These are phyloP conservation scores for Aplidium turbinatum DNA, from an alignment of 23 tunicate species.

Conservation along the genomic window DNA sequence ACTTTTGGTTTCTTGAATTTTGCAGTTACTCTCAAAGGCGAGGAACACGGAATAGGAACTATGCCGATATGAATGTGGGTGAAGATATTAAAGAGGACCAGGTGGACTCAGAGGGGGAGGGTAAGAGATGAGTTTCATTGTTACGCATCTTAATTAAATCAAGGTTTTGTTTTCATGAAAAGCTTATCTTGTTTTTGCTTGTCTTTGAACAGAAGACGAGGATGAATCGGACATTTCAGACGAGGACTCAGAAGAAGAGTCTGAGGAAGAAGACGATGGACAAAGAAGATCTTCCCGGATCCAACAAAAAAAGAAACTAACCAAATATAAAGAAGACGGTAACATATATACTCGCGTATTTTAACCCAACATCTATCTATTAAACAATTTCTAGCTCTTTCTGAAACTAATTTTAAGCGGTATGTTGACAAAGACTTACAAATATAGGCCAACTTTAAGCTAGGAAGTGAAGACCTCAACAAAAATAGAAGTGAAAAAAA, in stretches of 20 bases:
- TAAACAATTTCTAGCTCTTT: too few relatives aligned
- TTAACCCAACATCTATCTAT: too few relatives aligned
- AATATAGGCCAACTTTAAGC: too few relatives aligned
- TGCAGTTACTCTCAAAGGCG: constrained; percentile 18
- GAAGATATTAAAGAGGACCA: constrained; percentile 18
- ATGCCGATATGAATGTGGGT: constrained; percentile 49
- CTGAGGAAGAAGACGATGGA: constrained; percentile 16
- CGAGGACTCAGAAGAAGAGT: too few relatives aligned
- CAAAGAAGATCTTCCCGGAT: constrained; percentile 41
- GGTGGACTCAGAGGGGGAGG: too few relatives aligned
- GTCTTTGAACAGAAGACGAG: constrained; percentile 4
- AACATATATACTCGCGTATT: too few relatives aligned
- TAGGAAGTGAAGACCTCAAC: too few relatives aligned
- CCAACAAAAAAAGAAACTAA: constrained; percentile 3
- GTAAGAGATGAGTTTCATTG: too few relatives aligned
- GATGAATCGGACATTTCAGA: constrained; percentile 9
- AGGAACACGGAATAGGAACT: constrained; percentile 39
- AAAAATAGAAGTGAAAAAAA: too few relatives aligned
- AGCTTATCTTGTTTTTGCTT: neutral
- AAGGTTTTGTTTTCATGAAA: neutral
- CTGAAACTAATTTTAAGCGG: too few relatives aligned
- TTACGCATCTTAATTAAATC: too few relatives aligned
- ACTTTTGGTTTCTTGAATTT: neutral
- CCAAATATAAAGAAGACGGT: constrained; percentile 5
- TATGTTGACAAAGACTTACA: too few relatives aligned